Evolutionary conservation across 2,113 vertebrate species (phyloP), one percentile per base, ranked within the genome.

Genomic region (Apodemus speciosus): DNA sequence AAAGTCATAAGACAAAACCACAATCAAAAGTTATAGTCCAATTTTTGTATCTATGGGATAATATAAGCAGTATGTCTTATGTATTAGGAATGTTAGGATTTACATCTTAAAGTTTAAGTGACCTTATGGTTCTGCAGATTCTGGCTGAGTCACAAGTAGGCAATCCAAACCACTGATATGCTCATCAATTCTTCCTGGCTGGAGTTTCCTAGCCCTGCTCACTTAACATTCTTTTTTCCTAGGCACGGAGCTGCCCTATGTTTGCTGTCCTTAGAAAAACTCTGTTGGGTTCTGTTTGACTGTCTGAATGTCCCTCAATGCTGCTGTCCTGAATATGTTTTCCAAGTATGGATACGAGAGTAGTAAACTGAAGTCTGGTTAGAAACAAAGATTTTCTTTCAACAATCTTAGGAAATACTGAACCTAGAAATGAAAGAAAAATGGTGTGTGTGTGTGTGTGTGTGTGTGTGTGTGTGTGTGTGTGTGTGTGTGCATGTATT

Each of bases 31-130:
- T 89, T 88, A 69, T 3, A 85, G 18, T 0, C n/a, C 56, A 56
- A 51, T 94, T 89, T 25, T 85, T 23, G 0, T 68, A 79, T 72
- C 80, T 58, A 86, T 46, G 79, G 20, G 0, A 6, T 96, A 94
- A 90, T 60, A 11, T 73, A 91, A 92, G 2, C 0, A 75, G 71
- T 92, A 60, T 20, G 7, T 7, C 86, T 81, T 69, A 2, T 20
- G 0, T 2, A 51, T 68, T 51, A 90, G 77, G 73, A 89, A 51
- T 38, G 75, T 56, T 6, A 92, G 11, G 79, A 90, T 81, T 95
- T 93, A 80, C 66, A 1, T 95, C 69, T 60, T 92, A 56, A 60
- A 93, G 62, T 64, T 66, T 43, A 90, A 90, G 87, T 80, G 25
- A 53, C 51, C 4, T 35, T 21, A 32, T 60, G 32, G 0, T 90